Percentiles rank a stretch among this genome's conserved stretches.
These are phyloP conservation scores for Podabrus alpinus DNA, from an alignment of 2,888 invertebrate species.

Conservation along the genomic window DNA sequence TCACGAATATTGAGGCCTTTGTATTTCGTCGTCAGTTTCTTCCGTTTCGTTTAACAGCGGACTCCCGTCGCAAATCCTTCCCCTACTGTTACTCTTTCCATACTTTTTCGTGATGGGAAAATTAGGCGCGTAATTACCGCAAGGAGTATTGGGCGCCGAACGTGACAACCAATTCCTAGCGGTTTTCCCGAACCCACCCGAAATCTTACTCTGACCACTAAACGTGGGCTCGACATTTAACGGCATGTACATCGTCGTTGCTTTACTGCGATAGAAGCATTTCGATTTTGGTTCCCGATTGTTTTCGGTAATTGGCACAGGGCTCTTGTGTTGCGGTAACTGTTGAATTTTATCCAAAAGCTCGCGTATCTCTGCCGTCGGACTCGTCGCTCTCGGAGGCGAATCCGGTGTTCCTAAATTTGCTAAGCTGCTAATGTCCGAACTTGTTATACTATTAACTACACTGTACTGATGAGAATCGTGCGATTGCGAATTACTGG, in stretches of 20 bases:
- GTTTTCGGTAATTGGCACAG: constrained; percentile 55
- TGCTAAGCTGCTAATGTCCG: constrained; percentile 72
- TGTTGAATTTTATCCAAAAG: constrained; percentile 74
- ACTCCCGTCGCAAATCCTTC: constrained; percentile 64
- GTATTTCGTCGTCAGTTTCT: constrained; percentile 53
- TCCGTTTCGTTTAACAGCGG: constrained; percentile 65
- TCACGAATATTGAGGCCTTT: constrained; percentile 20
- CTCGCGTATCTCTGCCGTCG: constrained; percentile 75
- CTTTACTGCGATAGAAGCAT: constrained; percentile 60
- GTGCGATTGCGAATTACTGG: constrained; percentile 38
- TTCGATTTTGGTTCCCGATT: constrained; percentile 38
- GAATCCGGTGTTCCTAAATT: constrained; percentile 72
- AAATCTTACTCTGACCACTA: constrained; percentile 19
- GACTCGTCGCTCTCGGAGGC: constrained; percentile 82
- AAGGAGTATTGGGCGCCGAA: constrained; percentile 81
- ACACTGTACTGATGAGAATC: constrained; percentile 49
- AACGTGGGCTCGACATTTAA: constrained; percentile 52
- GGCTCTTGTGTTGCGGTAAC: constrained; percentile 59
- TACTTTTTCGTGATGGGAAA: constrained; percentile 58
- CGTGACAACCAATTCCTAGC: constrained; percentile 66
- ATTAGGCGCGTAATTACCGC: constrained; percentile 68
- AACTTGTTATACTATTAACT: constrained; percentile 57
- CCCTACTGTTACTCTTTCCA: constrained; percentile 58
- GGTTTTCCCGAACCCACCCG: constrained; percentile 17
- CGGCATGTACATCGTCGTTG: constrained; percentile 74